Percentiles rank a stretch among this genome's conserved stretches.
These are phyloP conservation scores for Ganaspis sp. DNA, from an alignment of 1,140 invertebrate species.

Conservation along the genomic window DNA sequence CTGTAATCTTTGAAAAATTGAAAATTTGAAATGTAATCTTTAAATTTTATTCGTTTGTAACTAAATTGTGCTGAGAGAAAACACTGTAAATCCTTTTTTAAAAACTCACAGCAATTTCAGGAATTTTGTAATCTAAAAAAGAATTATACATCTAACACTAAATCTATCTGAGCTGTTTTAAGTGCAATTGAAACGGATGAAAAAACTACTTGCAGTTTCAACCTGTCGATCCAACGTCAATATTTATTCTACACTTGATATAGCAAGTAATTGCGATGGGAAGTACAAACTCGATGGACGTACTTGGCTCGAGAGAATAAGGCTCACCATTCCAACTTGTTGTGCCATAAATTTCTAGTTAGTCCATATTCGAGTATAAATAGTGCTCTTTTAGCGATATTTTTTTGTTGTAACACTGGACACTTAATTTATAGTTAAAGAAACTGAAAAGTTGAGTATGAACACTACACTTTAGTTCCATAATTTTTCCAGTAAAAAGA, in stretches of 20 bases:
- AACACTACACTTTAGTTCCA: not conserved
- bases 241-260: not conserved
- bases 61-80: too few relatives aligned
- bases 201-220: not conserved
- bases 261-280: not conserved
- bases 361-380: slow-evolving; percentile 7
- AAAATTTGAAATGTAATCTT: too few relatives aligned
- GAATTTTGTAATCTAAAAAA: too few relatives aligned
- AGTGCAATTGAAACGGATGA: not conserved
- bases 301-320: slow-evolving; percentile 3
- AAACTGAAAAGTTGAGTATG: not conserved
- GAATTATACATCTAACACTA: too few relatives aligned
- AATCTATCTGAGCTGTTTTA: too few relatives aligned
- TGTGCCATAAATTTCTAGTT: slow-evolving; percentile 23
- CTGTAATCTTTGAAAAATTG: too few relatives aligned
- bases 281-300: slow-evolving; percentile 7
- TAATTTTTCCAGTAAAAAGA: not conserved
- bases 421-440: slow-evolving; percentile 3
- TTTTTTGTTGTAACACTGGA: not conserved
- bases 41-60: too few relatives aligned
- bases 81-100: too few relatives aligned
- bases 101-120: too few relatives aligned
- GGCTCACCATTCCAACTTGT: slow-evolving; percentile 1
- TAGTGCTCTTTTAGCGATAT: not conserved
- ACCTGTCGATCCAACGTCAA: not conserved